Base-by-base conservation (phyloP, 2,113 vertebrate species). In the Nesogale talazaci region DNA sequence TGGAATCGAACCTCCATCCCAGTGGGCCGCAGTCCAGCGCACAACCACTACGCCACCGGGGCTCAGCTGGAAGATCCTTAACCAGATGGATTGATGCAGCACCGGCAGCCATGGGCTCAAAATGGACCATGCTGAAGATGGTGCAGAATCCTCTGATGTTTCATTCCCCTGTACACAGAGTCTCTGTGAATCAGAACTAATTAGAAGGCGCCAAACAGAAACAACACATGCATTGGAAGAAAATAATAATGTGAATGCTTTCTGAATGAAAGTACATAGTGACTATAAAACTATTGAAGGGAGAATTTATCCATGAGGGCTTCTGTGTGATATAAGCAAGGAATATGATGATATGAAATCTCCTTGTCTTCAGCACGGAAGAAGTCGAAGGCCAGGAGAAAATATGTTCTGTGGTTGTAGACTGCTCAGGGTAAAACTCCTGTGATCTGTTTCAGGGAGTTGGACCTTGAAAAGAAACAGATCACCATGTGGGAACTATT, bases 401-500 rank as follows among this genome's bases (percentile, higher is more conserved):
- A 83, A 92, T 25, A 1, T n/a, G 12, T 42, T 90, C 80, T 88
- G 52, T 88, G 72, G 90, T 70, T 87, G 25, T 70, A 79, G 23
- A 74, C 61, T 87, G 46, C 20, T 15, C 22, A 4, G 9, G 31
- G 75, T 67, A 77, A 75, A 93, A 86, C 34, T 23, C 27, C 22
- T 63, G 27, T 78, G 72, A 65, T 92, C 27, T 90, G 0, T 75
- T 38, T 86, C 40, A 89, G 17, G 20, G 57, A 87, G 34, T 40
- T 52, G 34, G 63, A 84, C 34, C 65, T 90, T 78, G 78, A 93
- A 82, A 94, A 91, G 46, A 95, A 91, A 86, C 83, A 91, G 42
- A 92, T 46, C 34, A 16, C 70, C 85, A 92, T 67, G 42, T 92
- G 91, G 57, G 57, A 95, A 86, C 81, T 85, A 83, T 87, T 92